These are phyloP conservation scores for Bombus polaris DNA, from an alignment of 1,140 invertebrate genomes.

Conservation along the genomic window DNA sequence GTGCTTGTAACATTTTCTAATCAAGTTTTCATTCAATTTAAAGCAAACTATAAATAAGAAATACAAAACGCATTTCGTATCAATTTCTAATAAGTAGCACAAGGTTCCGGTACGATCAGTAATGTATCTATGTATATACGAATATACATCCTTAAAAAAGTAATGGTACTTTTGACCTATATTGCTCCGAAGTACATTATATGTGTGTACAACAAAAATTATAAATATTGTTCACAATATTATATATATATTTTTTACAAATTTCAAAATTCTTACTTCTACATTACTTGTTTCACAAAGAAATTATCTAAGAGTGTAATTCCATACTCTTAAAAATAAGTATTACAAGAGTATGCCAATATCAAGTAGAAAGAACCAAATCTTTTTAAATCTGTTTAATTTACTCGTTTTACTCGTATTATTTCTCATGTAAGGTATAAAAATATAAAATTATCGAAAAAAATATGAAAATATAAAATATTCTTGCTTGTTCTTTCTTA, in stretches of 20 bases:
- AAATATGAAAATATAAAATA: neutral
- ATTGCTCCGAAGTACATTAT: slow-evolving; percentile 18
- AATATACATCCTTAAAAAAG: slow-evolving; percentile 3
- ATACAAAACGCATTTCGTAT: slow-evolving; percentile 17
- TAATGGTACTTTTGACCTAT: slow-evolving; percentile 43
- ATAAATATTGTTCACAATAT: neutral
- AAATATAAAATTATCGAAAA: neutral
- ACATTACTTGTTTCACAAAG: neutral
- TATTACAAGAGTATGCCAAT: neutral
- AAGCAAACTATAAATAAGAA: slow-evolving; percentile 6
- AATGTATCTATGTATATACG: slow-evolving; percentile 21
- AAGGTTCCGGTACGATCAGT: slow-evolving; percentile 62
- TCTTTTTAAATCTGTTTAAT: neutral
- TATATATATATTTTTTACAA: neutral
- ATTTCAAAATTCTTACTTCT: neutral
- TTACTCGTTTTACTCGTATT: neutral
- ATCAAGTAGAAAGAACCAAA: neutral
- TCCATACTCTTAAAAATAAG: neutral
- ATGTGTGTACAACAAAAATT: neutral
- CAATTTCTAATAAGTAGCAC: slow-evolving; percentile 53
- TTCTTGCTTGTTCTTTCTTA: too few relatives aligned
- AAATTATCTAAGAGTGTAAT: neutral
- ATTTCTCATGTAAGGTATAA: neutral
- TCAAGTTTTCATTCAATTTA: neutral
- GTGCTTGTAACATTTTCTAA: neutral